Percentiles rank a stretch among this genome's conserved stretches.
Evolutionary conservation across 1,140 invertebrate species (phyloP).

Genomic region (Papilio machaon): DNA sequence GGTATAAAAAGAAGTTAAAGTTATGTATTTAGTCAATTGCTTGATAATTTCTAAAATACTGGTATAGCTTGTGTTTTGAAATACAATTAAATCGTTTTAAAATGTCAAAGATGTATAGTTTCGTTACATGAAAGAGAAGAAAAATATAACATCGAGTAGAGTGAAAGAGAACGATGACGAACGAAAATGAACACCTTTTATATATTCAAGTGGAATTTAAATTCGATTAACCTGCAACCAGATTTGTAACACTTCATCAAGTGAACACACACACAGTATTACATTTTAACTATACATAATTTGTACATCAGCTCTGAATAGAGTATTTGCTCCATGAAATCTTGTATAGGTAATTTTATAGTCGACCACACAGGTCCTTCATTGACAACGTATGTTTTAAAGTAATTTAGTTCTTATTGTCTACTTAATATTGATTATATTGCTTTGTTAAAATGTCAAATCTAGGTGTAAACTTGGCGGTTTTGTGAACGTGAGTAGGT

Average conservation of each 20-base stretch:
- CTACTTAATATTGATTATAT: not conserved
- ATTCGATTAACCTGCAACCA: conserved; percentile 2
- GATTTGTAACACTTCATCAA: conserved; percentile 4
- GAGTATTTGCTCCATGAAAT: not conserved
- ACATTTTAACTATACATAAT: conserved; percentile 12
- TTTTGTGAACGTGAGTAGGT: conserved; percentile 41
- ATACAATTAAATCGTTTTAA: not conserved
- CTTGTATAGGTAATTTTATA: conserved; percentile 11
- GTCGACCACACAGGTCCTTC: not conserved
- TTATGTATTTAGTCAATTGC: too few species aligned
- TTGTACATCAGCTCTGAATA: not conserved
- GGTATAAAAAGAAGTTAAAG: too few species aligned
- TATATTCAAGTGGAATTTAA: not conserved
- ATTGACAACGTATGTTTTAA: not conserved
- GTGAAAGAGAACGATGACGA: not conserved
- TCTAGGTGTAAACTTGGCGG: conserved; percentile 26
- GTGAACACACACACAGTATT: not conserved
- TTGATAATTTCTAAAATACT: too few species aligned
- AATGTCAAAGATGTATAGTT: not conserved
- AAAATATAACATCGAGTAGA: not conserved
- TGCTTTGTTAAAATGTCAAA: not conserved
- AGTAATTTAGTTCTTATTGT: conserved; percentile 5
- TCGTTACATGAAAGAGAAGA: conserved; percentile 5
- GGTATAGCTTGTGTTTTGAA: too few species aligned
- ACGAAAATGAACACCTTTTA: too few species aligned